A percentile compares a stretch with the other conserved stretches of the same genome.
These are phyloP conservation scores for Isichthys henryi DNA, from an alignment of 2,113 vertebrate genomes.

Conservation along the genomic window DNA sequence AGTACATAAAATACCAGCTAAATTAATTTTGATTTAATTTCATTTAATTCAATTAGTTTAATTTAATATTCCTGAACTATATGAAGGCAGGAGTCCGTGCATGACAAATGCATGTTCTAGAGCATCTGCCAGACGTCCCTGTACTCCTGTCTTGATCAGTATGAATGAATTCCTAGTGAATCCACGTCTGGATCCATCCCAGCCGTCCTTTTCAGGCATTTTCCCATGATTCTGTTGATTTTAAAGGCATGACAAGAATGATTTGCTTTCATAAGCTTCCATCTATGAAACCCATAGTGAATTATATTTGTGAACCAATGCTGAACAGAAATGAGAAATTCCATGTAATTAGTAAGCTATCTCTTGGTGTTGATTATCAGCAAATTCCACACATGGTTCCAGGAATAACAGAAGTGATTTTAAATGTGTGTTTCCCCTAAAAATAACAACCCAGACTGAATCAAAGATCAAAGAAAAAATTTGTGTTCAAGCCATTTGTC, in stretches of 20 bases:
- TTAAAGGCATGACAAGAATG: not conserved
- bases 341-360: not conserved
- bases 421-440: slow-evolving; percentile 53
- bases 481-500: not conserved
- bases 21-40: not conserved
- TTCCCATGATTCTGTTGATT: not conserved
- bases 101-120: not conserved
- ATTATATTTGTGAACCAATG: not conserved
- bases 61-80: not conserved
- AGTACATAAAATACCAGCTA: not conserved
- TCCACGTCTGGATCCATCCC: not conserved
- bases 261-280: not conserved
- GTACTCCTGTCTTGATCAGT: not conserved
- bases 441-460: slow-evolving; percentile 35
- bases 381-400: slow-evolving; percentile 50
- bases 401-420: slow-evolving; percentile 43
- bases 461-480: slow-evolving; percentile 33
- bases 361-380: slow-evolving; percentile 43
- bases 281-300: not conserved
- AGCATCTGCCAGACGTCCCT: not conserved
- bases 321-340: not conserved
- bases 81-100: not conserved
- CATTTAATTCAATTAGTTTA: not conserved
- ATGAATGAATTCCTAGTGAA: not conserved
- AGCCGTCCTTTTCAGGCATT: not conserved